phyloP scores from a whole-genome alignment of 2,797 vertebrate genomes.

The Pteronotus mesoamericanus region DNA sequence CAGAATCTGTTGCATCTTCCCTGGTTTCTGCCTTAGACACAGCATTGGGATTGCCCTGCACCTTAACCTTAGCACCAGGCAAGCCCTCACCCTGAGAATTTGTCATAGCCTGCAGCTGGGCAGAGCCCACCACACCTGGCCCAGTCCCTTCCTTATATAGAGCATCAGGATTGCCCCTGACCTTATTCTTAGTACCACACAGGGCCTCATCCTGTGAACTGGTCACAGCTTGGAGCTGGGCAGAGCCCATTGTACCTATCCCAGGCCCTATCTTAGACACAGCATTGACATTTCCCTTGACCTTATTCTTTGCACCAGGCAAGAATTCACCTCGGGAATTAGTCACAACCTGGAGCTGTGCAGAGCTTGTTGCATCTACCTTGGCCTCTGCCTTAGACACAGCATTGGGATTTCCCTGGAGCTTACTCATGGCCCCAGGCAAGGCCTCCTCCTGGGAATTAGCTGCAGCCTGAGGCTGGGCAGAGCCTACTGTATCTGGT shows the following conservation, averaged over 20 bases:
- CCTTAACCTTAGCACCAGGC: background rate
- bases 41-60: background rate
- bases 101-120: background rate
- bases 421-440: background rate
- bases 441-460: background rate
- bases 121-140: background rate
- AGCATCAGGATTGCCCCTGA: background rate
- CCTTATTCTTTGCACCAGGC: slow-evolving; percentile 43
- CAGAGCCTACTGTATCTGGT: background rate
- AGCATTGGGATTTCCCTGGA: background rate
- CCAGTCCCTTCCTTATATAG: background rate
- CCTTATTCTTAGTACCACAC: background rate
- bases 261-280: slow-evolving; percentile 33
- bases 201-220: background rate
- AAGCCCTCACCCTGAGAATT: background rate
- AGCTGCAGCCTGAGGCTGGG: background rate
- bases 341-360: background rate
- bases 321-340: background rate
- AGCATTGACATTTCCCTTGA: background rate
- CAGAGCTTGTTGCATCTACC: background rate
- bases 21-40: background rate
- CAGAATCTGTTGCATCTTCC: background rate
- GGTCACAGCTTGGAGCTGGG: background rate
- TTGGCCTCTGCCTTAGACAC: background rate
- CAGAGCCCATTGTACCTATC: background rate